Evolutionary conservation across 2,113 vertebrate species (phyloP).

Genomic region (Phalacrocorax aristotelis): DNA sequence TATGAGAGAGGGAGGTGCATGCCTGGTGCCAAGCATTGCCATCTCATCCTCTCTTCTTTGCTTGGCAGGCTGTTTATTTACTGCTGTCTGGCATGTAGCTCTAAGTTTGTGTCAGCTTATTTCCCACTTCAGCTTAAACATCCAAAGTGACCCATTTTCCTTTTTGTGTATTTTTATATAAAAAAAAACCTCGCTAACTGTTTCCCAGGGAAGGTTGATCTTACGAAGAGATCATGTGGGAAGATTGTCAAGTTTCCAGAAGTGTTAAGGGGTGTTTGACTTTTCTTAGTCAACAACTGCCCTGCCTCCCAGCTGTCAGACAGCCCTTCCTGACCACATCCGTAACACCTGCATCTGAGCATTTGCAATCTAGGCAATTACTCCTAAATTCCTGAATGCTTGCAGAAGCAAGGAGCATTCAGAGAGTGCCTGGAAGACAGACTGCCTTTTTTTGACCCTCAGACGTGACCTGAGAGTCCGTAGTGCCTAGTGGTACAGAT

Average conservation of each 20-base stretch:
- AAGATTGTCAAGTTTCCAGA: neutral
- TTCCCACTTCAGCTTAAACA: neutral
- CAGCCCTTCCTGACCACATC: neutral
- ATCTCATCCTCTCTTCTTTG: neutral
- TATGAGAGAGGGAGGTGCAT: neutral
- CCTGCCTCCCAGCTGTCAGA: neutral
- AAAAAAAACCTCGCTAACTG: neutral
- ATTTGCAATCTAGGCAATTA: neutral
- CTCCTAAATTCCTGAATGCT: neutral
- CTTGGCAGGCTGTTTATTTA: slow-evolving; percentile 15
- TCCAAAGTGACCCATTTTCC: slow-evolving; percentile 7
- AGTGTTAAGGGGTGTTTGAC: neutral
- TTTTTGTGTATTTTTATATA: neutral
- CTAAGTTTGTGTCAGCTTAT: neutral
- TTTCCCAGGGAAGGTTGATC: neutral
- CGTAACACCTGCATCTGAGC: neutral
- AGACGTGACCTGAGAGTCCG: accelerated
- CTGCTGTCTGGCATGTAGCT: neutral
- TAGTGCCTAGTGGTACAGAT: neutral
- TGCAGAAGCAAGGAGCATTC: neutral
- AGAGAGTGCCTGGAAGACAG: neutral
- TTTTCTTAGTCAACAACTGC: neutral
- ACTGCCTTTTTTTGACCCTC: neutral
- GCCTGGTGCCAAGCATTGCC: neutral
- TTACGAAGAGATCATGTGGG: neutral